A percentile compares a stretch with the other conserved stretches of the same genome.
Evolutionary conservation across 2,113 vertebrate genomes (phyloP).

Genomic region (Cyanistes caeruleus): DNA sequence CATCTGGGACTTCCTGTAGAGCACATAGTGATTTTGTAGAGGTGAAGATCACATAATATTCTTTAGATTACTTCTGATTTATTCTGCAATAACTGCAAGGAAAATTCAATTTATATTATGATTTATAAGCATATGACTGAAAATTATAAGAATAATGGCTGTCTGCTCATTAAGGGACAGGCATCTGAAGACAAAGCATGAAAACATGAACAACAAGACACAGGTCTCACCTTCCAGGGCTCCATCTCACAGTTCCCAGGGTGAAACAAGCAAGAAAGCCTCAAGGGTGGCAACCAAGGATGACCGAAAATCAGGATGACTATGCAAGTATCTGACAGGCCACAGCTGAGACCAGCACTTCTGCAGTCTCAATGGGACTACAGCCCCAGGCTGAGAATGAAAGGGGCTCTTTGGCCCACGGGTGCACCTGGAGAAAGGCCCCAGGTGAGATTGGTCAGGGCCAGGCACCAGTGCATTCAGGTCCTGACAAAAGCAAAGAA

Average conservation of each 20-base stretch:
- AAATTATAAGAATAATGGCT: neutral
- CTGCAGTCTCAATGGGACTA: neutral
- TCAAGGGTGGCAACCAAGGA: neutral
- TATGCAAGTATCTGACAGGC: neutral
- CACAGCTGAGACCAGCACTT: neutral
- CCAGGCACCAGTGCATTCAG: neutral
- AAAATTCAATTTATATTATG: neutral
- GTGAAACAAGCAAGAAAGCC: neutral
- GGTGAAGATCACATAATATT: neutral
- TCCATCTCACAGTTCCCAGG: neutral
- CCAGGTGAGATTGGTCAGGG: neutral
- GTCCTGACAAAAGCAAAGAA: neutral
- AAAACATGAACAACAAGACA: neutral
- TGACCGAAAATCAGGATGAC: neutral
- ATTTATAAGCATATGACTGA: neutral
- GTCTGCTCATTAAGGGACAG: neutral
- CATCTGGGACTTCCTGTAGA: neutral
- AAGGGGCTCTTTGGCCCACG: neutral
- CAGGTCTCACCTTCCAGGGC: neutral
- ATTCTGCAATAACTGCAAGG: neutral
- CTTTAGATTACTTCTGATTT: neutral
- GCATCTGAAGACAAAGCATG: neutral
- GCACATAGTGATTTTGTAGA: neutral
- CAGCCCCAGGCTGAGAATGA: neutral
- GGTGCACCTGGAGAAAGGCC: fast-evolving